These are phyloP conservation scores for Cotesia typhae DNA, from an alignment of 1,140 invertebrate species.

Conservation along the genomic window DNA sequence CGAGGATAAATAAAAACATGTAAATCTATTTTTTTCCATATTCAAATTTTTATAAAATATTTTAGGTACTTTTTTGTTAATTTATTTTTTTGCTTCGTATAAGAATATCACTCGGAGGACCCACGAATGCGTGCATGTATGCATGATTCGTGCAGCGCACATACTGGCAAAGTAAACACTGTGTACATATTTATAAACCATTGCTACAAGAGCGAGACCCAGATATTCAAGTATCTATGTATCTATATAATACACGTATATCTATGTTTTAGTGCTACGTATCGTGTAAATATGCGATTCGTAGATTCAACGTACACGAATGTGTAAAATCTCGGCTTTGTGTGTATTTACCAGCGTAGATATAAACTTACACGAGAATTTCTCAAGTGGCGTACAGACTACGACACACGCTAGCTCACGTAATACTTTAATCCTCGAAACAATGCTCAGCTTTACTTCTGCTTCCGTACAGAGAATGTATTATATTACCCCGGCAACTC, in stretches of 20 bases:
- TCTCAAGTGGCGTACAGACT: background rate
- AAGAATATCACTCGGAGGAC: background rate
- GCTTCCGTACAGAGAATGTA: background rate
- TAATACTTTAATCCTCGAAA: conserved; percentile 44
- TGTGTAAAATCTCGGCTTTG: background rate
- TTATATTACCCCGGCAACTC: no score
- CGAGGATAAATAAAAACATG: no score
- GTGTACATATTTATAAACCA: conserved; percentile 1
- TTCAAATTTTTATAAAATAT: no score
- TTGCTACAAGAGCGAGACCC: no score
- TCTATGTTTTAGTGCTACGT: background rate
- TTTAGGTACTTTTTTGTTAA: background rate
- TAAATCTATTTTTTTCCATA: background rate
- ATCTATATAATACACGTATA: background rate
- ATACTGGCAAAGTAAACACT: conserved; percentile 5
- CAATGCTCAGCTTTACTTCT: conserved; percentile 37
- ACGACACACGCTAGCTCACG: conserved; percentile 18
- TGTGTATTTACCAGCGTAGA: no score
- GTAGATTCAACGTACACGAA: background rate
- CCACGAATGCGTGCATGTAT: background rate
- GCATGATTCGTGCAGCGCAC: conserved; percentile 2
- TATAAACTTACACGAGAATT: background rate
- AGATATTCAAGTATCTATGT: no score
- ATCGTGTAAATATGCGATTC: conserved; percentile 15
- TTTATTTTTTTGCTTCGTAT: background rate